Evolutionary conservation across 2,797 vertebrate species (phyloP), one percentile per base, ranked within the genome.

Genomic region (Ceryle rudis): DNA sequence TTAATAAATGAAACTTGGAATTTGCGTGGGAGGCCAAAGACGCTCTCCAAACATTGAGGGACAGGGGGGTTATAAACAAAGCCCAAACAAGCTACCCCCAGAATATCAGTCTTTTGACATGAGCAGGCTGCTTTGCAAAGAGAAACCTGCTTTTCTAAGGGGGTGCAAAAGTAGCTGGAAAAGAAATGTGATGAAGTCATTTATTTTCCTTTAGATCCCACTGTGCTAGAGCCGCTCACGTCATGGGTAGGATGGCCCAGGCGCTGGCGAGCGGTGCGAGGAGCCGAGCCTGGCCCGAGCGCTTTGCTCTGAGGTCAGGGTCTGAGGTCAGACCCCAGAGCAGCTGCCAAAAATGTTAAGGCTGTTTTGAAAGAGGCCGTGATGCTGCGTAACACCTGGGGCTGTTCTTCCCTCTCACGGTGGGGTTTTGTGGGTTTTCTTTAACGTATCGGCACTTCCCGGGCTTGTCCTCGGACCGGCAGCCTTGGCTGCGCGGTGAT

Each of bases 1-100:
- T 98, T 97, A 97, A 97, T 97, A 97, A 97, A 97, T 81, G 95
- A 94, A 94, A 93, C 91, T 86, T 41, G 51, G 95, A 91, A 96
- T 98, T 97, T 96, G 82, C 0, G 73, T 92, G 90, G 96, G 94
- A 92, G 97, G 89, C 35, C 86, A 83, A 23, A 54, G 91, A 93
- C 88, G 69, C 69, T 95, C 70, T 51, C 82, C 89, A 73, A n/a
- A 52, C 88, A 3, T 77, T 21, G 70, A 2, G 12, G 52, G 5
- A 33, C 19, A 21, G 65, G 58, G 28, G 16, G 75, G 33, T 8
- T 15, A 67, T 80, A 69, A 61, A 25, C 65, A 66, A 80, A 83
- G 49, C 70, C 88, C 41, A 74, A 62, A 93, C 42, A 14, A 54
- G 42, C 33, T 28, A 8, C 17, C 81, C 46, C 79, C 9, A 1